Base-by-base conservation (phyloP, 2,888 invertebrate species). In the Cryptus armator region DNA sequence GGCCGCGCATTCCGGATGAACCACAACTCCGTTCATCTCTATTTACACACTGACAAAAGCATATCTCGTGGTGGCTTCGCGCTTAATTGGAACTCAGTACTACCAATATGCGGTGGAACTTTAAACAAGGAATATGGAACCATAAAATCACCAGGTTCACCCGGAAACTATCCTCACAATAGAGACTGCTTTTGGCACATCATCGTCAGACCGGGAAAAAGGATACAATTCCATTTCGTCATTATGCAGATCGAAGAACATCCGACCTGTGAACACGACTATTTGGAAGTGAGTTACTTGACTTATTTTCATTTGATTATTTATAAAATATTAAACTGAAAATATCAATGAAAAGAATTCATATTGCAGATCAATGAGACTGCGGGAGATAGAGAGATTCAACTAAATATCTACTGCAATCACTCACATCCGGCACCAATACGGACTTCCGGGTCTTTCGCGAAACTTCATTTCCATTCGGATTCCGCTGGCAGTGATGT, bases 141-240 rank as follows among this genome's bases (percentile, higher is more conserved):
- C 0, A 95, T 99, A 19, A 95, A 95, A 71, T 98, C 98, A 2
- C 99, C 99, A 0, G 98, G 98, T 0, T 98, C 97, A 74, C 99
- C 99, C 0, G 97, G 97, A 12, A 95, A 95, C 86, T 99, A 99
- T 94, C 98, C 99, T 0, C 95, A 96, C 14, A 97, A 97, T 92
- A 95, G 96, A 37, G 97, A 98, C 91, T 99, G 99, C 91, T 95
- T 95, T 80, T 99, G 99, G 98, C 94, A 94, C 64, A 94, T 99
- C 67, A 91, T 89, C 6, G 97, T 97, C 0, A 94, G 95, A 3
- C 94, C 95, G 0, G 96, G 96, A 10, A 98, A 98, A 93, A 95
- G 97, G 89, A 96, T 99, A 70, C 96, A 96, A 91, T 95, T 99
- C 83, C 96, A 97, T 85, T 98, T 99, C 94, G 98, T 96, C 87